These are phyloP conservation scores for Epinephelus coioides DNA, from an alignment of 2,797 vertebrate species.

Conservation along the genomic window DNA sequence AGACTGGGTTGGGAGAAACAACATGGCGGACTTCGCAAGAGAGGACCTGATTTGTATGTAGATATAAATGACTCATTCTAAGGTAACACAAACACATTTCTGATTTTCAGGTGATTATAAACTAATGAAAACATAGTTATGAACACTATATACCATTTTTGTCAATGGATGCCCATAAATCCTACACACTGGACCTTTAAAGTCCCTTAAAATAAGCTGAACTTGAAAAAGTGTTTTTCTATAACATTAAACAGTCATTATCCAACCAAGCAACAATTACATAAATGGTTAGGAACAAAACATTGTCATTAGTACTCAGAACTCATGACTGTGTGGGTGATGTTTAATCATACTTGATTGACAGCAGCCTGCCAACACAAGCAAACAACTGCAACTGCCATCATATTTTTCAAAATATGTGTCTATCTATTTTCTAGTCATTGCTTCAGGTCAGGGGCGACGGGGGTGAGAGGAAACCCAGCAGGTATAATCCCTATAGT, in stretches of 20 bases:
- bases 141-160: too few relatives aligned
- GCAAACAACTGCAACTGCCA: not conserved
- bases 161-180: too few relatives aligned
- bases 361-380: not conserved
- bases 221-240: not conserved
- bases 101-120: too few relatives aligned
- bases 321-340: not conserved
- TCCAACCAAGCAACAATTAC: not conserved
- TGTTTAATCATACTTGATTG: not conserved
- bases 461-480: not conserved
- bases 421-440: not conserved
- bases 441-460: conserved; percentile 13
- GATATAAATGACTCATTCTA: too few relatives aligned
- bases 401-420: conserved; percentile 8
- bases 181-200: too few relatives aligned
- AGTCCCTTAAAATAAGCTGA: too few relatives aligned
- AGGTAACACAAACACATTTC: too few relatives aligned
- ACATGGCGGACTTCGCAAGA: too few relatives aligned
- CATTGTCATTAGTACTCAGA: too few relatives aligned
- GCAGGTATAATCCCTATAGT: conserved; percentile 15
- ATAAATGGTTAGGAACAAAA: not conserved
- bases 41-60: too few relatives aligned
- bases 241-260: not conserved
- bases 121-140: too few relatives aligned
- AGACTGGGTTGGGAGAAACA: too few relatives aligned